A percentile compares a stretch with the other conserved stretches of the same genome.
Evolutionary conservation across 2,113 vertebrate genomes (phyloP).

Genomic region (Verasper variegatus): DNA sequence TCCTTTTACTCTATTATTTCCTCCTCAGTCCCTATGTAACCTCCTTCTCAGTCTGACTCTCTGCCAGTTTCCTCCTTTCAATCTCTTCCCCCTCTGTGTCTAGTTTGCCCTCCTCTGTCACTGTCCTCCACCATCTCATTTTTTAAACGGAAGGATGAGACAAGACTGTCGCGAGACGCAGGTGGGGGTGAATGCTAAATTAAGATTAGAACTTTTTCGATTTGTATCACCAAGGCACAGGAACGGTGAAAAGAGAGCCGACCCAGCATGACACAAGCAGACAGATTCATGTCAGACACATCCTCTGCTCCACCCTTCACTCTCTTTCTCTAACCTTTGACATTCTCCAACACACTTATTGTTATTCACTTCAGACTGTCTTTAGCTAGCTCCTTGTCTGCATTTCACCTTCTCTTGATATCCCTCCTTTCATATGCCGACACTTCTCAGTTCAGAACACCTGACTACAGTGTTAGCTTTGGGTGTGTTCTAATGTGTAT

Average conservation of each 20-base stretch:
- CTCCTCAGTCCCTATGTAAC: too few relatives aligned
- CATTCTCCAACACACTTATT: slow-evolving; percentile 35
- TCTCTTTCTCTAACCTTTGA: slow-evolving; percentile 25
- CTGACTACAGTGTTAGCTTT: background rate
- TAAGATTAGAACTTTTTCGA: slow-evolving; percentile 48
- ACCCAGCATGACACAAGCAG: slow-evolving; percentile 47
- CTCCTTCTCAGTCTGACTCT: slow-evolving; percentile 11
- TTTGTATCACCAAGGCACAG: slow-evolving; percentile 39
- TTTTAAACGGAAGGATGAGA: slow-evolving; percentile 43
- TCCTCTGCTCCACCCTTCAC: slow-evolving; percentile 5
- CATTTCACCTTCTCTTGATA: slow-evolving; percentile 13
- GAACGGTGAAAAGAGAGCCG: slow-evolving; percentile 52
- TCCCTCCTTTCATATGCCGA: background rate
- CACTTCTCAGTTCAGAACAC: slow-evolving; percentile 13
- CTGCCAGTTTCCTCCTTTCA: slow-evolving; percentile 13
- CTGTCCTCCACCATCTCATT: slow-evolving; percentile 27
- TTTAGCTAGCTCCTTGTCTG: slow-evolving; percentile 22
- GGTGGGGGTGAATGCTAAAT: slow-evolving; percentile 44
- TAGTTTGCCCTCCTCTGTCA: slow-evolving; percentile 24
- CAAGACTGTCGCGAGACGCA: slow-evolving; percentile 44
- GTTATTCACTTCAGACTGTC: slow-evolving; percentile 41
- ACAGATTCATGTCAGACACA: slow-evolving; percentile 59
- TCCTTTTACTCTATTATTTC: too few relatives aligned
- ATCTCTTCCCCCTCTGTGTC: slow-evolving; percentile 6
- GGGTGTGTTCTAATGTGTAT: background rate